These are phyloP conservation scores for Phalacrocorax brasilianus DNA, from an alignment of 2,113 vertebrate species.

Conservation along the genomic window DNA sequence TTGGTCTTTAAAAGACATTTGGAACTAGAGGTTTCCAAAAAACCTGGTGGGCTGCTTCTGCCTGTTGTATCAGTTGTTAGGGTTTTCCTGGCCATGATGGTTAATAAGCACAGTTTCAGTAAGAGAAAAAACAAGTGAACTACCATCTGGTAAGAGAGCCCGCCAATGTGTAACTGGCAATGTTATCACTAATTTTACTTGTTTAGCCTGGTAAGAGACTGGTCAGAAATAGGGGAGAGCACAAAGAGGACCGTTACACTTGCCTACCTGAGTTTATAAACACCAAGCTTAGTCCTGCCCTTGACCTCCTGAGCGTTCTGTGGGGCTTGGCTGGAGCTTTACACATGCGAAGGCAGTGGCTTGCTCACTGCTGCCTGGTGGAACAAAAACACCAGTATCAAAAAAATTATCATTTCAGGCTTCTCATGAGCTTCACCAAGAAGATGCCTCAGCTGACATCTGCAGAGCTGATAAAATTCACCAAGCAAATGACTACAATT, in stretches of 20 bases:
- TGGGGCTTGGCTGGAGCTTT: not conserved
- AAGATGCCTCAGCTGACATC: slow-evolving; percentile 59
- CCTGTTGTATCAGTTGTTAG: not conserved
- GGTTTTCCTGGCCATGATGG: not conserved
- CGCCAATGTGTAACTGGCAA: rapidly evolving
- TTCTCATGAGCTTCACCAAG: slow-evolving; percentile 48
- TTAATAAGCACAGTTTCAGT: not conserved
- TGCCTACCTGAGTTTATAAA: not conserved
- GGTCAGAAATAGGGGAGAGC: not conserved
- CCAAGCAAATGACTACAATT: not conserved
- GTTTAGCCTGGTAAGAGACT: not conserved
- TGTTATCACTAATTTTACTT: not conserved
- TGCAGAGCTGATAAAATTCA: slow-evolving; percentile 36
- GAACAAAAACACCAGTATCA: not conserved
- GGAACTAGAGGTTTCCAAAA: not conserved
- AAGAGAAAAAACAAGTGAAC: not conserved
- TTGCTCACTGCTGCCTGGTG: not conserved
- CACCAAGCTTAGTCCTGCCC: not conserved
- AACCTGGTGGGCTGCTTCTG: not conserved
- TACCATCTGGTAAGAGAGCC: too few relatives aligned
- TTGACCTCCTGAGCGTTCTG: rapidly evolving
- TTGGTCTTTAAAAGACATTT: not conserved
- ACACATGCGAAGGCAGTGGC: not conserved
- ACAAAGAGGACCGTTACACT: not conserved
- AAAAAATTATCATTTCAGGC: slow-evolving; percentile 19